These are phyloP conservation scores for Gastrophysa polygoni DNA, from an alignment of 2,888 invertebrate genomes.

Conservation along the genomic window DNA sequence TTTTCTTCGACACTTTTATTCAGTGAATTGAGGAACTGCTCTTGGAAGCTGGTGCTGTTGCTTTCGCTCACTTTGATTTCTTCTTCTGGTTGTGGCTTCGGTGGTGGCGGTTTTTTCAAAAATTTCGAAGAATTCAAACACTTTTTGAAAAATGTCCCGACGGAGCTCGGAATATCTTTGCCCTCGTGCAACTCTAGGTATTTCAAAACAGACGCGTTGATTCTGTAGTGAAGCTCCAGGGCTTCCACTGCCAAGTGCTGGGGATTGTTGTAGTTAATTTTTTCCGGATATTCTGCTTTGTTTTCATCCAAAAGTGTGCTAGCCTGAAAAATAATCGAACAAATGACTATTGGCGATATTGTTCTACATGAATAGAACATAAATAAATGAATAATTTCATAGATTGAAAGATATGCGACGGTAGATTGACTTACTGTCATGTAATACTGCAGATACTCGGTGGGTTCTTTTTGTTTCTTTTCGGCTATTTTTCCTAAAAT, in stretches of 20 bases:
- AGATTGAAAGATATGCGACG: neutral
- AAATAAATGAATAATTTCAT: too few species aligned
- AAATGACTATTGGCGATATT: too few species aligned
- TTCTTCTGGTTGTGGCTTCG: constrained; percentile 9
- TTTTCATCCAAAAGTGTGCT: constrained; percentile 78
- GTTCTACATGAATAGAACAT: too few species aligned
- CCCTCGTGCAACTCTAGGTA: constrained; percentile 79
- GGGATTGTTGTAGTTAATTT: constrained; percentile 85
- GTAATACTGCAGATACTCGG: constrained; percentile 79
- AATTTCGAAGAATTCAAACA: constrained; percentile 55
- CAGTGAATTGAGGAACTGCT: constrained; percentile 38
- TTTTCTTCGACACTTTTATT: constrained; percentile 24
- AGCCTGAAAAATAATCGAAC: constrained; percentile 63
- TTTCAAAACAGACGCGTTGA: constrained; percentile 89
- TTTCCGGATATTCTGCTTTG: constrained; percentile 82
- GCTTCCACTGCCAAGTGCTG: constrained; percentile 87
- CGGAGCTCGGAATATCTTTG: constrained; percentile 66
- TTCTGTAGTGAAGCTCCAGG: constrained; percentile 82
- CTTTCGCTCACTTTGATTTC: constrained; percentile 24
- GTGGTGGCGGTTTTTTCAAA: constrained; percentile 25
- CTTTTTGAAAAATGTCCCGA: constrained; percentile 66
- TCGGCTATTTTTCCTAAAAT: constrained; percentile 96
- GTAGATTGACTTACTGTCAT: constrained; percentile 61
- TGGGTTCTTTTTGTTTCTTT: constrained; percentile 78
- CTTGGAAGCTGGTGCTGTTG: constrained; percentile 36